phyloP scores from a whole-genome alignment of 1,140 invertebrate genomes.

The Potamilus streckersoni region DNA sequence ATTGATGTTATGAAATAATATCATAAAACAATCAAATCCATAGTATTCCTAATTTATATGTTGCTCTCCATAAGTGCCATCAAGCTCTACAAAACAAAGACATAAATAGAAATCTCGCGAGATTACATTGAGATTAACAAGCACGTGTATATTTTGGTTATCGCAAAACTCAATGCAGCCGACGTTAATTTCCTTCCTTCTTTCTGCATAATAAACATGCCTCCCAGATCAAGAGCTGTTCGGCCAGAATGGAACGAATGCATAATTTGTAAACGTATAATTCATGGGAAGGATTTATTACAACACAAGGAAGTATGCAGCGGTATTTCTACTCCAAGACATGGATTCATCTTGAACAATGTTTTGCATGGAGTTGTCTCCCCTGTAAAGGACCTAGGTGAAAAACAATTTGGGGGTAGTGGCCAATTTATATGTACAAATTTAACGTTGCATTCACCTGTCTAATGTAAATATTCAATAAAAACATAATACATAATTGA shows the following conservation, averaged over 20 bases:
- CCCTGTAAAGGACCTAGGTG: no score
- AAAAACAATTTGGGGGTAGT: no score
- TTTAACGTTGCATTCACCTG: no score
- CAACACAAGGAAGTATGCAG: constrained; percentile 35
- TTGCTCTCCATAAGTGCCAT: no score
- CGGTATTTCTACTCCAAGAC: neutral
- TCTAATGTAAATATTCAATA: no score
- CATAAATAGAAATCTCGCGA: constrained; percentile 5
- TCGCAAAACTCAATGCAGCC: constrained; percentile 9
- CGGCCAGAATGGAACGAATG: constrained; percentile 43
- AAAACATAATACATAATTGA: no score
- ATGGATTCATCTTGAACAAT: constrained; percentile 28
- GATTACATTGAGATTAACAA: constrained; percentile 9
- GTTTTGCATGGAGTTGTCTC: constrained; percentile 28
- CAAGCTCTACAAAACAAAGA: no score
- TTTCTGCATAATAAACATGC: constrained; percentile 18
- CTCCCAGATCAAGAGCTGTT: constrained; percentile 25
- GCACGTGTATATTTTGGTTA: no score
- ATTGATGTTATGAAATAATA: no score
- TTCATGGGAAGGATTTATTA: constrained; percentile 31
- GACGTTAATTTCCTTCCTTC: neutral
- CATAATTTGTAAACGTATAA: constrained; percentile 28
- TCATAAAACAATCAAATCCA: no score
- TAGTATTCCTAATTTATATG: no score
- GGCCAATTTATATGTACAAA: no score